Conservation (phyloP, 2,113 vertebrate genomes). For the Lontra canadensis region DNA sequence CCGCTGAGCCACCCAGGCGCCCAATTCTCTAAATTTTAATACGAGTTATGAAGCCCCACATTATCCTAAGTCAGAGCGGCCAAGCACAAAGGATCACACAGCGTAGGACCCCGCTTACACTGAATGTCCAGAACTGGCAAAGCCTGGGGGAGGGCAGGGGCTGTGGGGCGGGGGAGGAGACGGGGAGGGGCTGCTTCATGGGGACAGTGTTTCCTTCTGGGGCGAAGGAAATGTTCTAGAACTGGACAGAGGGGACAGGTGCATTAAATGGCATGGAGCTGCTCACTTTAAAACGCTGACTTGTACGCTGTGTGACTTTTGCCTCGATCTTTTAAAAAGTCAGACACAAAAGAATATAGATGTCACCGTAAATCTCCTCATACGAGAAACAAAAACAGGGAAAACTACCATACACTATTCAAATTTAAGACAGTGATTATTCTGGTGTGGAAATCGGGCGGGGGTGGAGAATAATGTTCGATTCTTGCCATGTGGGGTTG, state of each 20-base stretch:
- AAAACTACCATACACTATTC: background rate
- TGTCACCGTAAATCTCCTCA: background rate
- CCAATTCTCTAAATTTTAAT: background rate
- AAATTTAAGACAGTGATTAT: background rate
- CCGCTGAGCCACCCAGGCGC: too few species aligned
- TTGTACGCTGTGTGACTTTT: background rate
- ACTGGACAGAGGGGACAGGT: background rate
- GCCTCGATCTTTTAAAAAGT: background rate
- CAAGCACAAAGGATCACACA: background rate
- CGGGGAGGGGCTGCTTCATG: background rate
- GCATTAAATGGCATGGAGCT: background rate
- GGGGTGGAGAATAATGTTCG: background rate
- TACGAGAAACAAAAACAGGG: background rate
- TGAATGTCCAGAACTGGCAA: background rate
- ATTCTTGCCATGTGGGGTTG: background rate
- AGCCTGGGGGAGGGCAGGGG: background rate
- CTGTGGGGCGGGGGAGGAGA: rapidly evolving
- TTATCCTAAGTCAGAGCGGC: background rate
- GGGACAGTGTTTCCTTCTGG: background rate
- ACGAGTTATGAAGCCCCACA: background rate
- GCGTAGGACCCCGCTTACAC: background rate
- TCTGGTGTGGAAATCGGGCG: background rate
- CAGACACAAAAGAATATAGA: background rate
- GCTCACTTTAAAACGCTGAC: background rate
- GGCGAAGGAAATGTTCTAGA: background rate